Base-by-base conservation (phyloP, 2,797 vertebrate species). In the Chiroxiphia lanceolata region DNA sequence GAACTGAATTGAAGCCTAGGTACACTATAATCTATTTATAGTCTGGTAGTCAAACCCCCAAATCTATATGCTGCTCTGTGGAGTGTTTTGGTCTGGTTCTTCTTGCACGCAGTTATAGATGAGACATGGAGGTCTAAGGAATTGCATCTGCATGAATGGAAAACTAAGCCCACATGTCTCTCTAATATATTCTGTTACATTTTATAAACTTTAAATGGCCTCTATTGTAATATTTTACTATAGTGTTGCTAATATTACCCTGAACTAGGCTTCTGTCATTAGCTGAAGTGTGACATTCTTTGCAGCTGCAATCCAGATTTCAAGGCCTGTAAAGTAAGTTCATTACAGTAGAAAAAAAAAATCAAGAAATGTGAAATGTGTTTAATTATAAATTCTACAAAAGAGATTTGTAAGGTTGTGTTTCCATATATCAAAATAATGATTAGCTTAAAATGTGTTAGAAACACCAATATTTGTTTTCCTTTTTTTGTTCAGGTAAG, bases 101-200 rank as follows among this genome's bases (percentile, higher is more conserved):
- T 91, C 65, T 84, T 68, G 47, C n/a, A 44, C 68, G 36, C 64
- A 69, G 34, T 78, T 85, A 50, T 33, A 60, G 80, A 79, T 61
- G 78, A 85, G 60, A 87, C 1, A 2, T 75, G 57, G 59, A 89
- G 36, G 75, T 90, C 81, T 93, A 74, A 90, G 48, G 78, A 89
- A 56, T 91, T 87, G 65, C 65, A 89, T 79, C n/a, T 89, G 34
- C 6, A 31, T 79, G 61, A 91, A 74, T 64, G 47, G 89, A 94
- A 94, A 94, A 96, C 93, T 69, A 95, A 94, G 88, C 60, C 95
- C 87, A 81, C 9, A 53, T 93, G 85, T 76, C 29, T 93, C 36
- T 88, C 81, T 91, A 83, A 96, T 95, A 74, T 80, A 93, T 94
- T 95, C 36, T 82, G 48, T 95, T 96, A 81, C 87, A 63, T 94